These are phyloP conservation scores for Sinohyriopsis cumingii DNA, from an alignment of 2,888 invertebrate genomes.

Conservation along the genomic window DNA sequence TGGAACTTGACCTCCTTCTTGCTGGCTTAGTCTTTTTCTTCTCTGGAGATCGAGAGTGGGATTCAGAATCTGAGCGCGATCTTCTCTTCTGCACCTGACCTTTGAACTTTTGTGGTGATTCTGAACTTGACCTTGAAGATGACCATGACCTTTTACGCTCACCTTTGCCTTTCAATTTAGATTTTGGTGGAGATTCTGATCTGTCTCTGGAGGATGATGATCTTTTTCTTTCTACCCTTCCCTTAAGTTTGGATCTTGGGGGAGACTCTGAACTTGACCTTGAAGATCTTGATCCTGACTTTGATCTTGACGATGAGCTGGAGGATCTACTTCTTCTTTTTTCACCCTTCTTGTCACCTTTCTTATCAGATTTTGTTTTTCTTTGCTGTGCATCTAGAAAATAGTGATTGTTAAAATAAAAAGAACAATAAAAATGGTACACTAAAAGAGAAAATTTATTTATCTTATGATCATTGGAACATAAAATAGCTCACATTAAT, in stretches of 20 bases:
- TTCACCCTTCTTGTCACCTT: background rate
- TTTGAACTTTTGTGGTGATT: slow-evolving; percentile 16
- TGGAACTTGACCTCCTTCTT: background rate
- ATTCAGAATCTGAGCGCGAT: slow-evolving; percentile 1
- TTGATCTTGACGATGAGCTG: too few relatives aligned
- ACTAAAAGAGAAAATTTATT: too few relatives aligned
- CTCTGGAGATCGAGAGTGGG: slow-evolving; percentile 7
- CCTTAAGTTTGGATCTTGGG: too few relatives aligned
- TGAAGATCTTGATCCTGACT: too few relatives aligned
- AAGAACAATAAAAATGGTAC: too few relatives aligned
- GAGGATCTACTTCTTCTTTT: slow-evolving; percentile 5
- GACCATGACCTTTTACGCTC: slow-evolving; percentile 1
- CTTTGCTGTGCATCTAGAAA: too few relatives aligned
- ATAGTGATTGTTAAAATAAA: too few relatives aligned
- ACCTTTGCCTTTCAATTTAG: background rate
- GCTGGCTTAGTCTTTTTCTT: background rate
- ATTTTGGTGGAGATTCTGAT: background rate
- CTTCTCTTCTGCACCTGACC: slow-evolving; percentile 1
- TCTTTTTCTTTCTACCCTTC: background rate
- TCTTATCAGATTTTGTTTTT: background rate
- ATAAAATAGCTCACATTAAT: too few relatives aligned
- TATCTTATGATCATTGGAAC: too few relatives aligned
- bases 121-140: background rate
- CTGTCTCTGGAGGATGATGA: slow-evolving; percentile 2
- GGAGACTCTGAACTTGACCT: too few relatives aligned